phyloP scores from a whole-genome alignment of 1,140 invertebrate species.

The Phocides pigmalion region DNA sequence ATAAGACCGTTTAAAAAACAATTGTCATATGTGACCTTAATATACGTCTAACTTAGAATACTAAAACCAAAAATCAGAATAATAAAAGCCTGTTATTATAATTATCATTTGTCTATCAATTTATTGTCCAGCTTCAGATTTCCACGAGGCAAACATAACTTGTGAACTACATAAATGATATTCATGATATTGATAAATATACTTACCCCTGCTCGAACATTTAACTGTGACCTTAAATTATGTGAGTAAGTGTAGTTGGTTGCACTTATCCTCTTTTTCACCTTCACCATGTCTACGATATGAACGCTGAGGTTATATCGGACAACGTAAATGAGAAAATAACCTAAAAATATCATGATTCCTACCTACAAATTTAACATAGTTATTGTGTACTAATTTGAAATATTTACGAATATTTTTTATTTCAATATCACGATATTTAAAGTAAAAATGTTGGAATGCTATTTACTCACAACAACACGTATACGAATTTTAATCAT shows the following conservation, averaged over 20 bases:
- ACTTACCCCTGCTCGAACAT: constrained; percentile 49
- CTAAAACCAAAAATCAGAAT: too few species aligned
- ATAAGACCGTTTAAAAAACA: too few species aligned
- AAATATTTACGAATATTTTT: too few species aligned
- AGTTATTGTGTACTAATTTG: not conserved
- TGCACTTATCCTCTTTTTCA: constrained; percentile 38
- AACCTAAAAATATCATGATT: constrained; percentile 75
- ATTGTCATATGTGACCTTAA: too few species aligned
- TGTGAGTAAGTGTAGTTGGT: constrained; percentile 36
- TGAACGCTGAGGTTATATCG: constrained; percentile 76
- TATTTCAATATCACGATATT: too few species aligned
- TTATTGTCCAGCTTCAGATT: too few species aligned
- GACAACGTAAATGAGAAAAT: constrained; percentile 68
- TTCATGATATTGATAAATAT: constrained; percentile 1
- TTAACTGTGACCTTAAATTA: constrained; percentile 28
- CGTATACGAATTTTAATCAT: constrained; percentile 47
- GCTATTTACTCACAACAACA: constrained; percentile 42
- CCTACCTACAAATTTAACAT: constrained; percentile 60
- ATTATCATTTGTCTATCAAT: too few species aligned
- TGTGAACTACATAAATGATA: too few species aligned
- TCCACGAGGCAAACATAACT: too few species aligned
- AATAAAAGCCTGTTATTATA: too few species aligned
- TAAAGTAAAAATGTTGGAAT: too few species aligned
- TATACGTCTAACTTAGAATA: too few species aligned
- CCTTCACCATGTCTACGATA: constrained; percentile 69